Percentiles rank a stretch among this genome's conserved stretches.
Conservation (phyloP, 2,888 invertebrate species). For the Gari tellinella region DNA sequence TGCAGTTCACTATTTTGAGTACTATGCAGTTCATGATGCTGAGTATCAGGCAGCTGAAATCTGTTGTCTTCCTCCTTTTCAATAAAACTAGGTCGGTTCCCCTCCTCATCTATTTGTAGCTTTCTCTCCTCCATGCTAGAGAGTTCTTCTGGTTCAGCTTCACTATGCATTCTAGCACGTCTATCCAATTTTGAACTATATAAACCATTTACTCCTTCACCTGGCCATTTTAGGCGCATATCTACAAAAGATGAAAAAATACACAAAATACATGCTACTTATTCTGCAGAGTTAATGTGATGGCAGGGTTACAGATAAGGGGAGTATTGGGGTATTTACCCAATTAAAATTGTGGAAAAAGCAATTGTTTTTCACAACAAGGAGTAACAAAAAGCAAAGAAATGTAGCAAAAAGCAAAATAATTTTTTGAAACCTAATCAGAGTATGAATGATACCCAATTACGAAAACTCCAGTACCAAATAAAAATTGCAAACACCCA, state of each 20-base stretch:
- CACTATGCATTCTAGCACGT: slow-evolving; percentile 35
- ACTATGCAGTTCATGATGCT: slow-evolving; percentile 44
- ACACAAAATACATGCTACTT: too few relatives aligned
- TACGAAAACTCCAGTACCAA: too few relatives aligned
- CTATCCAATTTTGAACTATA: slow-evolving; percentile 40
- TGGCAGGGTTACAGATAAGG: too few relatives aligned
- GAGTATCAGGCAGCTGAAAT: slow-evolving; percentile 58
- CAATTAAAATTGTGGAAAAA: too few relatives aligned
- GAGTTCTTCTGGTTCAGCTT: slow-evolving; percentile 33
- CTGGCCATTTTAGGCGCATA: slow-evolving; percentile 45
- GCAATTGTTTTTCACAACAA: too few relatives aligned
- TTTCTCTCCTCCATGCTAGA: slow-evolving; percentile 41
- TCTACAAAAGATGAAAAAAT: slow-evolving; percentile 36
- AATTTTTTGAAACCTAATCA: too few relatives aligned
- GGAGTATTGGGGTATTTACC: too few relatives aligned
- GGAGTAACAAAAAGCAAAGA: too few relatives aligned
- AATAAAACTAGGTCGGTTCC: slow-evolving; percentile 41
- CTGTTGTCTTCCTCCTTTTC: slow-evolving; percentile 44
- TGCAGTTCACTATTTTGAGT: slow-evolving; percentile 32
- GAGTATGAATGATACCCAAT: too few relatives aligned
- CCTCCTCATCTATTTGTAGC: slow-evolving; percentile 51
- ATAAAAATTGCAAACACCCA: too few relatives aligned
- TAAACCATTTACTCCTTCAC: slow-evolving; percentile 48
- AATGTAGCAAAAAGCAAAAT: too few relatives aligned
- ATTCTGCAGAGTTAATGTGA: too few relatives aligned